Evolutionary conservation across 2,797 vertebrate species (phyloP).

Genomic region (Muscicapa striata): DNA sequence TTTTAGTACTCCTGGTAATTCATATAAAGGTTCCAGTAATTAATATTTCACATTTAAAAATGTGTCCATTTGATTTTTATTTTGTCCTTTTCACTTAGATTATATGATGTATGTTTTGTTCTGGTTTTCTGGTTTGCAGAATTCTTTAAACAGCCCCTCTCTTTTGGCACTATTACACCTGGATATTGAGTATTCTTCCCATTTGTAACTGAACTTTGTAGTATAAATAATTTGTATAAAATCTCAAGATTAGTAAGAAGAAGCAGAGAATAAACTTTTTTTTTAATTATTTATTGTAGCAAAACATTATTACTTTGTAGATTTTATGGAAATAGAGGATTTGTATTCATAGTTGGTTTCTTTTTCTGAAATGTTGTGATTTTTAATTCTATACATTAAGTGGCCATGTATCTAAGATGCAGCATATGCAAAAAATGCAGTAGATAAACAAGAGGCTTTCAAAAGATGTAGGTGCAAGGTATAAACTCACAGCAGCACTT

Average conservation of each 20-base stretch:
- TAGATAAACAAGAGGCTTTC: neutral
- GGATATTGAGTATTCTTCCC: neutral
- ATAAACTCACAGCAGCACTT: neutral
- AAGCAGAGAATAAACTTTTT: neutral
- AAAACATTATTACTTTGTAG: neutral
- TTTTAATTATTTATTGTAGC: neutral
- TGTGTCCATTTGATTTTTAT: neutral
- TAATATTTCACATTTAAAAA: conserved; percentile 1
- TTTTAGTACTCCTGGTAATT: neutral
- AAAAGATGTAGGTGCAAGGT: neutral
- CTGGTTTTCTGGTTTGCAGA: conserved; percentile 2
- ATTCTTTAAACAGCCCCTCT: conserved; percentile 26
- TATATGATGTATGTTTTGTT: neutral
- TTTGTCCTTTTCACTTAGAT: neutral
- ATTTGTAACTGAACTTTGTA: conserved; percentile 6
- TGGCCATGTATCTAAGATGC: neutral
- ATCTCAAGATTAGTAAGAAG: conserved; percentile 9
- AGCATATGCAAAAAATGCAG: neutral
- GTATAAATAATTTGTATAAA: neutral
- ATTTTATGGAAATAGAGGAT: conserved; percentile 8
- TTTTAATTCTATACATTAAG: neutral
- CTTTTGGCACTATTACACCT: neutral
- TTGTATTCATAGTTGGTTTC: neutral
- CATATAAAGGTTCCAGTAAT: neutral
- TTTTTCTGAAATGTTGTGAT: neutral